Conservation (phyloP, 2,797 vertebrate species). For the Nannoperca obscura region DNA sequence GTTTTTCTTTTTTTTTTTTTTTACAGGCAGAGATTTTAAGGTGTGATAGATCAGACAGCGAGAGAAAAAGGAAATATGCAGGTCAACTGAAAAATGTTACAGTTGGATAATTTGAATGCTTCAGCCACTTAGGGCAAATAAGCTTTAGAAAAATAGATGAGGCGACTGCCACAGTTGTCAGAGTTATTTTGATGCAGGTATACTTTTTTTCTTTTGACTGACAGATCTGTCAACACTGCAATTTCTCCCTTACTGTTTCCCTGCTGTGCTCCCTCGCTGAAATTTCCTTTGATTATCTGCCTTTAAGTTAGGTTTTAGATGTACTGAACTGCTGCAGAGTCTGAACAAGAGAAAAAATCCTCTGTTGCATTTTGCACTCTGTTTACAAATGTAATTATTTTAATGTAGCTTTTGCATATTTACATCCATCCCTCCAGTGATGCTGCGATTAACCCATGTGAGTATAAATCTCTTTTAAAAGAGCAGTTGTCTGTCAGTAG, state of each 20-base stretch:
- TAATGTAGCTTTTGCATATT: constrained; percentile 45
- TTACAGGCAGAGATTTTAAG: not conserved
- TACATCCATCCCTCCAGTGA: constrained; percentile 27
- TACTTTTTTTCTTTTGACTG: constrained; percentile 67
- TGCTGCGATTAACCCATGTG: constrained; percentile 18
- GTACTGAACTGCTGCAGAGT: constrained; percentile 38
- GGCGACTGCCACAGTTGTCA: constrained; percentile 51
- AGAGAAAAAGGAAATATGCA: constrained; percentile 13
- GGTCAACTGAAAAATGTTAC: constrained; percentile 41
- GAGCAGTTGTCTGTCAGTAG: constrained; percentile 6
- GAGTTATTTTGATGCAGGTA: constrained; percentile 64
- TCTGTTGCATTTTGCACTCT: constrained; percentile 41
- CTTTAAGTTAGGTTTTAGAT: constrained; percentile 63
- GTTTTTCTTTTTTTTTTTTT: not conserved
- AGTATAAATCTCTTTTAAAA: constrained; percentile 16
- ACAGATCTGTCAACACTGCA: constrained; percentile 72
- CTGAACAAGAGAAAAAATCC: constrained; percentile 28
- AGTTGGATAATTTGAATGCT: constrained; percentile 49
- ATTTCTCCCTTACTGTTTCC: constrained; percentile 62
- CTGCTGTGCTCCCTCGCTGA: constrained; percentile 65
- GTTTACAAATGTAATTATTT: constrained; percentile 58
- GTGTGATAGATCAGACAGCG: constrained; percentile 20
- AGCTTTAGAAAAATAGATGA: constrained; percentile 31
- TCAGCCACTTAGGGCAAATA: constrained; percentile 48
- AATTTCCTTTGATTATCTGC: constrained; percentile 69